These are phyloP conservation scores for Meloe dianella DNA, from an alignment of 2,888 invertebrate genomes.

Conservation along the genomic window DNA sequence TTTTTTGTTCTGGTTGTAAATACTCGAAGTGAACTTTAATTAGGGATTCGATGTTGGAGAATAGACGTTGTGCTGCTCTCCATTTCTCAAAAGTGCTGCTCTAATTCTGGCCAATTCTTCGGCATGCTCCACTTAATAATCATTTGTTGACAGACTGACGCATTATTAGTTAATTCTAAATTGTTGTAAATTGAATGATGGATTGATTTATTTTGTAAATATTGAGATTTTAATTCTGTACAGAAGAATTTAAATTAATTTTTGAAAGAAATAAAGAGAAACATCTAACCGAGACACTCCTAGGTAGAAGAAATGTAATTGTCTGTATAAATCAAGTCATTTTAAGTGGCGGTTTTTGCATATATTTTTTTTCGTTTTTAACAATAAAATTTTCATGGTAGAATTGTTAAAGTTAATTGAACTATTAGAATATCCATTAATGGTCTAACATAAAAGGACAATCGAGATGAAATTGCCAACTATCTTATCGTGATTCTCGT, in stretches of 20 bases:
- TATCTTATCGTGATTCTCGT: neutral
- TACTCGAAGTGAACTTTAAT: neutral
- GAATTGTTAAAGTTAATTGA: neutral
- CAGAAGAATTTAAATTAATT: neutral
- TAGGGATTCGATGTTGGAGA: neutral
- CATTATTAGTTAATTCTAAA: neutral
- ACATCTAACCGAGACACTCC: neutral
- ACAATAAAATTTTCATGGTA: neutral
- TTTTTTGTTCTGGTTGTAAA: neutral
- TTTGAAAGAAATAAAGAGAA: too few species aligned
- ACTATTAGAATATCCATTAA: neutral
- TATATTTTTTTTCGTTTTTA: neutral
- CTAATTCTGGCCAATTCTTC: neutral
- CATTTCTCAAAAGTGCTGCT: neutral
- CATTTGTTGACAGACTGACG: neutral
- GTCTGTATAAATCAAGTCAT: neutral
- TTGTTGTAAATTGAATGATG: neutral
- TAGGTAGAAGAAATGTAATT: neutral
- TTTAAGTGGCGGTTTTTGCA: neutral
- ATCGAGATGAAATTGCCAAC: neutral
- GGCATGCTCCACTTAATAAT: neutral
- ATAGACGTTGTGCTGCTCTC: neutral
- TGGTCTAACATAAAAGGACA: neutral
- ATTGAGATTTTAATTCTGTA: neutral
- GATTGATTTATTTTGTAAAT: neutral